phyloP scores from a whole-genome alignment of 2,113 vertebrate species.

The Pachyramphus minor region DNA sequence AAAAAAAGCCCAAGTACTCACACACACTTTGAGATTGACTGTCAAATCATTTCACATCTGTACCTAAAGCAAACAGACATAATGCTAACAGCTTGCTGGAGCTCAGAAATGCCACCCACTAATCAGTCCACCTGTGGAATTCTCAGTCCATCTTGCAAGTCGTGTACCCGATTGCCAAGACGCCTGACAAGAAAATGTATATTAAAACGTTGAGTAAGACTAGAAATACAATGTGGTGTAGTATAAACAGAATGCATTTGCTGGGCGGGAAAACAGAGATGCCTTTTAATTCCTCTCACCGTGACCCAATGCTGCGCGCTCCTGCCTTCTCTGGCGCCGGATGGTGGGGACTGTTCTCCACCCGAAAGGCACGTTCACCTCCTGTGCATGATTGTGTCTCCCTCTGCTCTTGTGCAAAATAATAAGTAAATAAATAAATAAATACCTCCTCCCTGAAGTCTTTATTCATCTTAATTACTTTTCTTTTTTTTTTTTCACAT shows the following conservation, averaged over 20 bases:
- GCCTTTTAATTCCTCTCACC: slow-evolving; percentile 40
- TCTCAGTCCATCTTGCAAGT: slow-evolving; percentile 83
- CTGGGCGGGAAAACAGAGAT: slow-evolving; percentile 51
- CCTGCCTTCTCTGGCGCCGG: neutral
- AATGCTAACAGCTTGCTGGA: slow-evolving; percentile 85
- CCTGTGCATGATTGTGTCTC: neutral
- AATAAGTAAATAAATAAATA: neutral
- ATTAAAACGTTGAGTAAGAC: slow-evolving; percentile 80
- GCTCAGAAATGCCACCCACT: slow-evolving; percentile 85
- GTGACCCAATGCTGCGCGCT: neutral
- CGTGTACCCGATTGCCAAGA: slow-evolving; percentile 78
- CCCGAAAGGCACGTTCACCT: neutral
- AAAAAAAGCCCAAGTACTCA: slow-evolving; percentile 64
- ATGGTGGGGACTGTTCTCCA: neutral
- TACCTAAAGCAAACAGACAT: slow-evolving; percentile 86
- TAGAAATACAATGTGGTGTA: slow-evolving; percentile 74
- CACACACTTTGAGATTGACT: slow-evolving; percentile 80
- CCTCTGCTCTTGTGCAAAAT: neutral
- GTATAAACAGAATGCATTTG: slow-evolving; percentile 64
- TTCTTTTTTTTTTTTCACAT: neutral
- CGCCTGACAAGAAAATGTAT: slow-evolving; percentile 83
- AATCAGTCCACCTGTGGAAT: slow-evolving; percentile 86
- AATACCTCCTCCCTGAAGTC: neutral
- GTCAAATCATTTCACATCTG: slow-evolving; percentile 86
- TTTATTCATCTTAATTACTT: slow-evolving; percentile 1